Percentiles rank a stretch among this genome's conserved stretches.
Conservation (phyloP, 2,113 vertebrate genomes). For the Tragelaphus buxtoni region DNA sequence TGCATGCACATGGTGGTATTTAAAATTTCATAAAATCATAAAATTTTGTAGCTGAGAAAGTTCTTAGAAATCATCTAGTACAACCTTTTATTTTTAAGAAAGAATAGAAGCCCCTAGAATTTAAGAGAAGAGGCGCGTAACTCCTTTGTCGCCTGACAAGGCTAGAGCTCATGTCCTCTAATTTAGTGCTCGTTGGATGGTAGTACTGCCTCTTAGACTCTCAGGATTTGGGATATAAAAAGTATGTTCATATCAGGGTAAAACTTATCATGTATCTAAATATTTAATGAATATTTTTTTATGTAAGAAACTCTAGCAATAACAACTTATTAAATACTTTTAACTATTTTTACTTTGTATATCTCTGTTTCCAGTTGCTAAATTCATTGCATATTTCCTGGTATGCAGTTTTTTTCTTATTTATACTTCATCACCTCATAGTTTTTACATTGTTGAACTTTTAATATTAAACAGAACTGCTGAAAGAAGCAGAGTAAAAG, state of each 20-base stretch:
- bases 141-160: not conserved
- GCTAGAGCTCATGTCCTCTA: not conserved
- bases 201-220: not conserved
- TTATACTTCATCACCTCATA: not conserved
- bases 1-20: not conserved
- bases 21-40: constrained; percentile 23
- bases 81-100: not conserved
- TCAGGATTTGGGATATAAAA: not conserved
- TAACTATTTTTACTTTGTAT: not conserved
- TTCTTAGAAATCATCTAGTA: not conserved
- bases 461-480: not conserved
- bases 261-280: not conserved
- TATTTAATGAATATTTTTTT: not conserved
- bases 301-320: not conserved
- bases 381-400: not conserved
- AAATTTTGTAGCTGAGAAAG: not conserved
- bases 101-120: not conserved
- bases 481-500: not conserved
- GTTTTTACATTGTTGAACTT: not conserved
- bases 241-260: not conserved
- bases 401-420: not conserved
- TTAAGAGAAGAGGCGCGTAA: not conserved
- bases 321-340: not conserved
- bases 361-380: not conserved
- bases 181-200: not conserved